Percentiles rank a stretch among this genome's conserved stretches.
Conservation (phyloP, 2,797 vertebrate species). For the Anomalospiza imberbis region DNA sequence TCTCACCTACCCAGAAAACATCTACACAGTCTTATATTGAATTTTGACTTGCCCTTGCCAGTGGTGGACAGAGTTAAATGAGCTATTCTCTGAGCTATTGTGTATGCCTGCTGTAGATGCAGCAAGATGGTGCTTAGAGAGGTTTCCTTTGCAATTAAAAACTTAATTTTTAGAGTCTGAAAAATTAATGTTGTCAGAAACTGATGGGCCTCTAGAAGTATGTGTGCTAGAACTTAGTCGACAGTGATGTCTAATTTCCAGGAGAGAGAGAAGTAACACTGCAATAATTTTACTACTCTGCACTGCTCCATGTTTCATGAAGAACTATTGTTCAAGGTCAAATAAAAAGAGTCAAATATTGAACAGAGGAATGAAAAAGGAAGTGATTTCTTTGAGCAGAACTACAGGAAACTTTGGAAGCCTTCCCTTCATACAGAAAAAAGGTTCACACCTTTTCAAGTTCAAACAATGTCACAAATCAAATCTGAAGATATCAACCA, state of each 20-base stretch:
- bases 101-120: not conserved
- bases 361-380: not conserved
- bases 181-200: not conserved
- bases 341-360: not conserved
- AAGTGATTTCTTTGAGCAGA: not conserved
- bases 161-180: not conserved
- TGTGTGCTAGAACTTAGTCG: not conserved
- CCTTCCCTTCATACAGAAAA: not conserved
- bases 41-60: not conserved
- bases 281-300: not conserved
- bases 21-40: not conserved
- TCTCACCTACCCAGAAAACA: not conserved
- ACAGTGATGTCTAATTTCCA: not conserved
- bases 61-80: not conserved
- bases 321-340: not conserved
- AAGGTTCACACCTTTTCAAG: not conserved
- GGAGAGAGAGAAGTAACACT: not conserved
- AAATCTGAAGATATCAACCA: not conserved
- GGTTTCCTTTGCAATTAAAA: not conserved
- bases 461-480: not conserved
- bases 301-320: not conserved
- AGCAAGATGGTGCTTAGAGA: not conserved
- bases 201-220: not conserved
- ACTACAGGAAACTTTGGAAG: not conserved
- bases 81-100: not conserved